Evolutionary conservation across 2,888 invertebrate species (phyloP).

Genomic region (Disparrhopalites patrizii): DNA sequence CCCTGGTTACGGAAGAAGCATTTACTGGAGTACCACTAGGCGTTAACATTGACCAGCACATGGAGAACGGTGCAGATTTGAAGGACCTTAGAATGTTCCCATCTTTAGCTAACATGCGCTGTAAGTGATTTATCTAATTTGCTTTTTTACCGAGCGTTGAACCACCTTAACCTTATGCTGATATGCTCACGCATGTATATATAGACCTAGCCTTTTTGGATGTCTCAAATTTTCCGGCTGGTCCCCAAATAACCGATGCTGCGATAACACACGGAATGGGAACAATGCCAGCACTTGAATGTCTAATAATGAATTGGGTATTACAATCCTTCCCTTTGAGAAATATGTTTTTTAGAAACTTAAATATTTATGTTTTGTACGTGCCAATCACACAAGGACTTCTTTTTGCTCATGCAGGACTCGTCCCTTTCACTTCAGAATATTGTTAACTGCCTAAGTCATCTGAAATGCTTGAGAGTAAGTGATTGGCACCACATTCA

Average conservation of each 20-base stretch:
- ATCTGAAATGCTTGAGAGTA: slow-evolving; percentile 1
- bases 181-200: no score
- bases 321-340: not conserved
- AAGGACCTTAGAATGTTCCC: slow-evolving; percentile 15
- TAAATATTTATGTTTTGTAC: not conserved
- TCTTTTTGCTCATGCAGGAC: no score
- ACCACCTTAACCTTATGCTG: no score
- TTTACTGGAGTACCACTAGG: slow-evolving; percentile 19
- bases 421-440: not conserved
- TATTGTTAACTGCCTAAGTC: slow-evolving; percentile 9
- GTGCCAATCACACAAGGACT: not conserved
- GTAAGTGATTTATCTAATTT: no score
- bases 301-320: slow-evolving; percentile 20
- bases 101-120: slow-evolving; percentile 16
- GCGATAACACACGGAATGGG: slow-evolving; percentile 14
- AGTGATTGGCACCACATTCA: slow-evolving; percentile 21
- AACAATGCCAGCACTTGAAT: slow-evolving; percentile 5
- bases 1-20: slow-evolving; percentile 16
- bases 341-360: not conserved
- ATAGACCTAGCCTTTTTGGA: slow-evolving; percentile 8
- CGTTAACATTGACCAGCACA: slow-evolving; percentile 14
- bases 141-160: no score
- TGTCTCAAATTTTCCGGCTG: slow-evolving; percentile 17
- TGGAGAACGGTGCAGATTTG: slow-evolving; percentile 7
- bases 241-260: slow-evolving; percentile 4